Base-by-base conservation (phyloP, 2,797 vertebrate species). In the Sebastes dallii region DNA sequence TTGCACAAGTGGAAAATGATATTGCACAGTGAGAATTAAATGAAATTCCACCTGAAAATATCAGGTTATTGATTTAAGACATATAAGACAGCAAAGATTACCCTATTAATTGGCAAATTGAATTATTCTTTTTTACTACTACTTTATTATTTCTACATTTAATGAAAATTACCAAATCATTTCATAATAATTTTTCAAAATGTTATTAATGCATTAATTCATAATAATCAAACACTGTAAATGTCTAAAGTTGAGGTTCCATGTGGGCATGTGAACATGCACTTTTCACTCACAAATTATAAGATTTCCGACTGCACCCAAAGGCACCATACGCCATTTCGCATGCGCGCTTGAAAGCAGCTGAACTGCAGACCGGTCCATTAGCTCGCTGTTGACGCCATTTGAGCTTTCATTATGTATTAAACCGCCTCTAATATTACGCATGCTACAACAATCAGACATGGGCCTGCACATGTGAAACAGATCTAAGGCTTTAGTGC, bases 261-360 rank as follows among this genome's bases (percentile, higher is more conserved):
- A 30, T 5, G 1, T 18, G 16, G 3, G 20, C n/a, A 5, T 27
- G 13, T 4, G 4, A 46, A 20, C 30, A 25, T 18, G 1, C 36
- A n/a, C 0, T 64, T 3, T 65, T 61, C 4, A 10, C 1, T 34
- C 0, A 3, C 1, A 16, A 18, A 46, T 29, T 0, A 0, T 12
- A 7, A 50, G 1, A 83, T 67, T 82, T 74, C 73, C 78, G 25
- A 87, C 4, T 25, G n/a, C 8, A 8, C 30, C 0, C 2, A 56
- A 94, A 92, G 1, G 72, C 55, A 59, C n/a, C 27, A 16, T 88
- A 82, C 93, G 88, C 93, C 93, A 94, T 94, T 95, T 92, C 92
- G 88, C 93, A 89, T 92, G 95, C 94, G 92, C 88, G 62, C 72
- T 52, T 52, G 3, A 13, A 62, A 77, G 65, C 78, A 61, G 18